phyloP scores from a whole-genome alignment of 2,888 invertebrate genomes.

The Laothoe populi region DNA sequence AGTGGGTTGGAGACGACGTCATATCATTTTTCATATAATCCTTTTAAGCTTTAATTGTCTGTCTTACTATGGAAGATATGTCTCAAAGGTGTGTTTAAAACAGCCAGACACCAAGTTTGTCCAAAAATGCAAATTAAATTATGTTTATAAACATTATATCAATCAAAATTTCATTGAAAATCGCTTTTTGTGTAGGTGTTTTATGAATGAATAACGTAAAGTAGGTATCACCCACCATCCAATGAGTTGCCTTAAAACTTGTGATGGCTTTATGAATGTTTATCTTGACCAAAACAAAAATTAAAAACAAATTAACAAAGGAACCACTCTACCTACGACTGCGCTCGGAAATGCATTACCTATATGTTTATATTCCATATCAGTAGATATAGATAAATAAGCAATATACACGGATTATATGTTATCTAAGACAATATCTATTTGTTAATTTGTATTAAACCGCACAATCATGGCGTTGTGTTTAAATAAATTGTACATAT shows the following conservation, averaged over 20 bases:
- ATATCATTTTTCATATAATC: neutral
- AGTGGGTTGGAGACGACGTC: neutral
- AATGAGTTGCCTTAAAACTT: conserved; percentile 8
- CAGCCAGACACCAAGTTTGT: neutral
- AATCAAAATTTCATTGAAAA: conserved; percentile 10
- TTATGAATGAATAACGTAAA: conserved; percentile 25
- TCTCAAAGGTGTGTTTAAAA: neutral
- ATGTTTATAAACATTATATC: conserved; percentile 27
- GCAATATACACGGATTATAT: conserved; percentile 67
- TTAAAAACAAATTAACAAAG: neutral
- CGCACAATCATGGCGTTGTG: conserved; percentile 23
- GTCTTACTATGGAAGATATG: neutral
- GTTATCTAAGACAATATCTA: conserved; percentile 56
- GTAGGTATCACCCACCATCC: neutral
- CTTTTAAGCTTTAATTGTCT: neutral
- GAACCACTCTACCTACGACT: conserved; percentile 31
- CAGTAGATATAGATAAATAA: conserved; percentile 51
- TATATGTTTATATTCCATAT: conserved; percentile 56
- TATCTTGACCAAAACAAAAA: neutral
- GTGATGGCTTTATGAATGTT: conserved; percentile 26
- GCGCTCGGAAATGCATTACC: conserved; percentile 45
- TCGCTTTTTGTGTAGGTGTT: conserved; percentile 6
- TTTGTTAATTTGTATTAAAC: conserved; percentile 30
- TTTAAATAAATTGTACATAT: conserved; percentile 4
- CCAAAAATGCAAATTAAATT: neutral